Base-by-base conservation (phyloP, 2,113 vertebrate genomes). In the Salvelinus fontinalis region DNA sequence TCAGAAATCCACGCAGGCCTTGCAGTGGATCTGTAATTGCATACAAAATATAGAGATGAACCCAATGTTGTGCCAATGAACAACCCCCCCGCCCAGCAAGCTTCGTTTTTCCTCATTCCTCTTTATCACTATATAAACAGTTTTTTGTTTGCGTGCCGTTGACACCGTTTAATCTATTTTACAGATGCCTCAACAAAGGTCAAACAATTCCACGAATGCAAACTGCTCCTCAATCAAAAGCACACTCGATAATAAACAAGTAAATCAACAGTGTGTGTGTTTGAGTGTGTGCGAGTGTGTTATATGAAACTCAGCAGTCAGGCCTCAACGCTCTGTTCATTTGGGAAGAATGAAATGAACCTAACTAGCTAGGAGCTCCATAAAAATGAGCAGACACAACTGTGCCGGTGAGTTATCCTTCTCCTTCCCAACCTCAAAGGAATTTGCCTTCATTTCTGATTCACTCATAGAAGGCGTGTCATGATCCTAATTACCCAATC, bases 141-240 rank as follows among this genome's bases (percentile, higher is more conserved):
- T 82, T 62, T 86, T 85, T 84, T 75, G 85, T 83, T 87, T 83
- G 81, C 73, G 87, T 81, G 76, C 79, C 84, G 78, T 87, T 85
- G 84, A 49, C 74, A 69, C 11, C 86, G 75, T 81, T 81, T 76
- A 85, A 83, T 88, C 92, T 88, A 92, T 89, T 91, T 89, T 91
- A 87, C 84, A 44, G 89, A 84, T 90, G 86, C 83, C 86, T 86
- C 81, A 75, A 83, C 73, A 90, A 91, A 92, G 92, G 92, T 89
- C 94, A 93, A 91, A 90, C 93, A 93, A 93, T 90, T 91, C 86
- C 91, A 92, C 27, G 78, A 84, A 3, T 59, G 74, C 78, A 89
- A 90, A 65, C 85, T 81, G 88, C 86, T 90, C 91, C 89, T 84
- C 90, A 91, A 90, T 91, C 93, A 88, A 82, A 89, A 87, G 80